phyloP scores from a whole-genome alignment of 1,140 invertebrate species.

The Drosophila mayri region DNA sequence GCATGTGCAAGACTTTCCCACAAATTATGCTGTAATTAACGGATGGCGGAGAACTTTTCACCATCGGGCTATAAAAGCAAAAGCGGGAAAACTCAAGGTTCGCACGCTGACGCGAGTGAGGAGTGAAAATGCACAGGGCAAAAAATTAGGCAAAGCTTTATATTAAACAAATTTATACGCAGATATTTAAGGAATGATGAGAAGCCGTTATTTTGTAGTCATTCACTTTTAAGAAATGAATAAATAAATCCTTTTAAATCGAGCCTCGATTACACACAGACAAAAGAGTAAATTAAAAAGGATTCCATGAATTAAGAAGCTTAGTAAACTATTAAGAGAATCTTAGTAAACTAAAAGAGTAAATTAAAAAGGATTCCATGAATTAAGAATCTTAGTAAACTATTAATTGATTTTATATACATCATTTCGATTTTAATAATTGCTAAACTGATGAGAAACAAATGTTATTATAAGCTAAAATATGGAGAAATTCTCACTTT shows the following conservation, averaged over 20 bases:
- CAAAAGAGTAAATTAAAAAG: too few relatives aligned
- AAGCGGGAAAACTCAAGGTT: conserved; percentile 36
- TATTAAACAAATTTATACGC: neutral
- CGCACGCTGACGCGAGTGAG: conserved; percentile 14
- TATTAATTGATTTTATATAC: neutral
- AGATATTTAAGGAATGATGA: neutral
- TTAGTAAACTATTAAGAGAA: too few relatives aligned
- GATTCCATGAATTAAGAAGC: too few relatives aligned
- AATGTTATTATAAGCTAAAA: neutral
- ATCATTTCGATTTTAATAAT: neutral
- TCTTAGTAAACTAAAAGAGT: too few relatives aligned
- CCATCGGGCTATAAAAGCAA: conserved; percentile 44
- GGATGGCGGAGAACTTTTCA: conserved; percentile 34
- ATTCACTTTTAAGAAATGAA: too few relatives aligned
- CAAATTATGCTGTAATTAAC: conserved; percentile 47
- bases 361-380: too few relatives aligned
- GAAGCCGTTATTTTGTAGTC: too few relatives aligned
- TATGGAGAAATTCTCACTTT: too few relatives aligned
- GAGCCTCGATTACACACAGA: too few relatives aligned
- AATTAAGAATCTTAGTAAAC: too few relatives aligned
- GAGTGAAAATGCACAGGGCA: neutral
- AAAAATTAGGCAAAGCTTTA: neutral
- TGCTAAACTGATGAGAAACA: neutral
- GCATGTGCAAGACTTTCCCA: conserved; percentile 43
- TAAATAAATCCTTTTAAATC: too few relatives aligned